phyloP scores from a whole-genome alignment of 2,797 vertebrate genomes.

The Cyclura pinguis region DNA sequence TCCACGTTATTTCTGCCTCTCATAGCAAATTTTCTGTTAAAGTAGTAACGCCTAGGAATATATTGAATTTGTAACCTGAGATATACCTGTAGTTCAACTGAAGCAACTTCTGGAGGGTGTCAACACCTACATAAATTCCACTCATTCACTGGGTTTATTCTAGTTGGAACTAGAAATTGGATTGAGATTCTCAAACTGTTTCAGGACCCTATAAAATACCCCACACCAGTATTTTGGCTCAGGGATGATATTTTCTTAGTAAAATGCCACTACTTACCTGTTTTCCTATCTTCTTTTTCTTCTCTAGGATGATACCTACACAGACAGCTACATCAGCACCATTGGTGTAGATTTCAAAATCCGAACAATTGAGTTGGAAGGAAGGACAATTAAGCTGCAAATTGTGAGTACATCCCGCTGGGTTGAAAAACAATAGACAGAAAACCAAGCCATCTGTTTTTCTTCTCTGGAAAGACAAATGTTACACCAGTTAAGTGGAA shows the following conservation, averaged over 20 bases:
- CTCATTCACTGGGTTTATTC: too few relatives aligned
- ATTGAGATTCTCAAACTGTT: too few relatives aligned
- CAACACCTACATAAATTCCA: too few relatives aligned
- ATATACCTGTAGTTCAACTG: too few relatives aligned
- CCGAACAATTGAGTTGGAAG: slow-evolving; percentile 84
- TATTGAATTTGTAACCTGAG: too few relatives aligned
- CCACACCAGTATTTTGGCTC: neutral
- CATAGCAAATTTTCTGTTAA: too few relatives aligned
- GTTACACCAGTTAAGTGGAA: neutral
- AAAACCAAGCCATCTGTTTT: neutral
- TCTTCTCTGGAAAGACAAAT: neutral
- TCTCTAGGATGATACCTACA: slow-evolving; percentile 84
- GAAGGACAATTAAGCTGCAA: slow-evolving; percentile 85
- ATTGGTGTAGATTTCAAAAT: slow-evolving; percentile 88
- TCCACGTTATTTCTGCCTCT: too few relatives aligned
- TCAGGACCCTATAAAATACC: neutral
- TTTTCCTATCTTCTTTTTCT: neutral
- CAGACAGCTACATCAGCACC: slow-evolving; percentile 86
- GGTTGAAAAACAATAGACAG: slow-evolving; percentile 22
- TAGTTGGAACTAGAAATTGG: too few relatives aligned
- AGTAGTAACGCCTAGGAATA: too few relatives aligned
- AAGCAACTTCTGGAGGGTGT: too few relatives aligned
- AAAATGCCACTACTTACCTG: neutral
- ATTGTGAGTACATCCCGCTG: slow-evolving; percentile 74
- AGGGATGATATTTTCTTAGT: neutral